Evolutionary conservation across 1,140 invertebrate genomes (phyloP).

Genomic region (Scylla paramamosain): DNA sequence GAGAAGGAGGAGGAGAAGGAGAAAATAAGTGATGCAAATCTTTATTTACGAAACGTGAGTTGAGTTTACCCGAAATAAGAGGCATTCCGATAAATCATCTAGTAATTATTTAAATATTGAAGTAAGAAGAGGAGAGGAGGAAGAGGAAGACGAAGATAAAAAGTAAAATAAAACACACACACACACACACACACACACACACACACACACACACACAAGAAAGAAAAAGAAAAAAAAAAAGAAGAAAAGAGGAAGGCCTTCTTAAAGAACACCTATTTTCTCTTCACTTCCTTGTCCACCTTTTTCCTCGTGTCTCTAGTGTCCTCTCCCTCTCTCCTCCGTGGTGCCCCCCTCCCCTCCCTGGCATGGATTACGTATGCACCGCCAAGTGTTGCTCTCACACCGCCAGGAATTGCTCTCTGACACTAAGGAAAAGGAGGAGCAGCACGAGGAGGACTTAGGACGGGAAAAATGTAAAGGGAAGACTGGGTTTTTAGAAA

Average conservation of each 20-base stretch:
- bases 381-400: background rate
- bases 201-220: too few species aligned
- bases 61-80: too few species aligned
- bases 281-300: background rate
- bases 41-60: too few species aligned
- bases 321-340: background rate
- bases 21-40: too few species aligned
- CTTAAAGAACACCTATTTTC: background rate
- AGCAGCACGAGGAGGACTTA: background rate
- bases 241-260: background rate
- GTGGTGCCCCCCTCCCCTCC: background rate
- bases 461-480: background rate
- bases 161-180: too few species aligned
- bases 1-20: background rate
- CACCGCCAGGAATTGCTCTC: background rate
- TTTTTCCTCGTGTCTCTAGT: background rate
- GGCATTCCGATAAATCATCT: too few species aligned
- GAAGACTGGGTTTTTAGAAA: background rate
- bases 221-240: too few species aligned
- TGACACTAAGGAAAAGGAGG: background rate
- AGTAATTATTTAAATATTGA: too few species aligned
- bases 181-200: too few species aligned
- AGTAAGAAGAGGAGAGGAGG: too few species aligned
- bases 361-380: background rate
- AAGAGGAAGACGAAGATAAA: too few species aligned